Conservation (phyloP, 2,113 vertebrate genomes). For the Naja naja region DNA sequence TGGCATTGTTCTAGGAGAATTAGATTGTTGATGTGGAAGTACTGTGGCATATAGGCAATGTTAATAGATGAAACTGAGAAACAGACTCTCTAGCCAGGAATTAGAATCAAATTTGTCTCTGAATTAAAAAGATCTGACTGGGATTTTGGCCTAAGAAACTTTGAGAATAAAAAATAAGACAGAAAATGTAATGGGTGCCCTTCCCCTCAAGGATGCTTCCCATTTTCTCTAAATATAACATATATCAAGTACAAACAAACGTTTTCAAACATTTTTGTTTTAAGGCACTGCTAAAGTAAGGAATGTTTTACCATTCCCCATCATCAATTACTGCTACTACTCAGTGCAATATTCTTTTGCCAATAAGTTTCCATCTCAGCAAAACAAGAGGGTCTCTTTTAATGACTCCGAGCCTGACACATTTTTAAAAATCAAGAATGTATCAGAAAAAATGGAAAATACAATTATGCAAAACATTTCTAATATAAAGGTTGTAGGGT, state of each 20-base stretch:
- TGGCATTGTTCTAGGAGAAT: background rate
- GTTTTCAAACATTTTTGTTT: background rate
- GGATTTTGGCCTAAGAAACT: background rate
- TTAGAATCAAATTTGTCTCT: background rate
- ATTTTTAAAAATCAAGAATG: background rate
- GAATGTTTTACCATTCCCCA: background rate
- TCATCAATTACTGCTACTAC: background rate
- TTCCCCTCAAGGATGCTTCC: background rate
- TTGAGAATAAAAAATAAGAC: background rate
- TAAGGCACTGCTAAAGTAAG: background rate
- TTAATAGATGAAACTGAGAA: background rate
- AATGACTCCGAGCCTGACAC: background rate
- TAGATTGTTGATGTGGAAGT: background rate
- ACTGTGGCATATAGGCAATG: background rate
- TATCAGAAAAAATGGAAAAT: background rate
- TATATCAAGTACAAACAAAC: background rate
- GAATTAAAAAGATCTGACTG: background rate
- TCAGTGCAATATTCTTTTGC: background rate
- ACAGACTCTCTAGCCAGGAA: background rate
- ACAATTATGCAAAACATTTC: background rate
- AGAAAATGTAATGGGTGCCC: background rate
- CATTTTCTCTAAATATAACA: background rate
- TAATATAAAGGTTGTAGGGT: conserved; percentile 25
- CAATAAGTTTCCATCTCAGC: background rate
- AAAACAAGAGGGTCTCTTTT: background rate